phyloP scores from a whole-genome alignment of 2,888 invertebrate species.

The Listrodromus nycthemerus region DNA sequence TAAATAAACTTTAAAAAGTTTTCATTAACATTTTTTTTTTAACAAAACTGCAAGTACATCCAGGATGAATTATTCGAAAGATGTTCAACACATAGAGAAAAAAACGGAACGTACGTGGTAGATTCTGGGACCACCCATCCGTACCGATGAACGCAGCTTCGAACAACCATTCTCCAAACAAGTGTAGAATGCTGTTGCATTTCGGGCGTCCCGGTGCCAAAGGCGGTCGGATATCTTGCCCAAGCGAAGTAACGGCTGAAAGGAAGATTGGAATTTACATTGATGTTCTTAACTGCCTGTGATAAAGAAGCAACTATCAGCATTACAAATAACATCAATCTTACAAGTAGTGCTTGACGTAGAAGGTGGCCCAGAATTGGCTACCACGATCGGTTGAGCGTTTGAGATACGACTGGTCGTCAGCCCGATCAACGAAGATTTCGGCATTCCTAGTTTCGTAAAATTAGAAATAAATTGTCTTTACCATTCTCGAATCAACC shows the following conservation, averaged over 20 bases:
- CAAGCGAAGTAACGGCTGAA: constrained; percentile 87
- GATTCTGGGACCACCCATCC: constrained; percentile 86
- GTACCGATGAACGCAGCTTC: constrained; percentile 97
- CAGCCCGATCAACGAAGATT: constrained; percentile 92
- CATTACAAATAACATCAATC: constrained; percentile 69
- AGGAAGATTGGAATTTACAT: constrained; percentile 31
- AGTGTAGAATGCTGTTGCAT: constrained; percentile 97
- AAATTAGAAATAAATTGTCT: constrained; percentile 25
- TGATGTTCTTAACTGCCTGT: constrained; percentile 26
- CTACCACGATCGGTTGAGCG: constrained; percentile 88
- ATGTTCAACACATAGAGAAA: neutral
- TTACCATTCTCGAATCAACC: neutral
- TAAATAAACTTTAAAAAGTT: neutral
- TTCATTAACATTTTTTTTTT: neutral
- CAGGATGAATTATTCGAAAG: neutral
- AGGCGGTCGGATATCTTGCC: constrained; percentile 88
- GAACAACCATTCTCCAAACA: constrained; percentile 98
- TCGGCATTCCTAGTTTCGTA: constrained; percentile 89
- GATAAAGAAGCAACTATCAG: neutral
- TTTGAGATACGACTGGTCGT: constrained; percentile 90
- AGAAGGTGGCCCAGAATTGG: constrained; percentile 90
- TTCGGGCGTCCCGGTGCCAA: constrained; percentile 93
- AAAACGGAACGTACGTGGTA: constrained; percentile 85
- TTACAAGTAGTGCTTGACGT: constrained; percentile 89
- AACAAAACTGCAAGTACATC: no score